phyloP scores from a whole-genome alignment of 2,113 vertebrate species.

The Hemiscyllium ocellatum region DNA sequence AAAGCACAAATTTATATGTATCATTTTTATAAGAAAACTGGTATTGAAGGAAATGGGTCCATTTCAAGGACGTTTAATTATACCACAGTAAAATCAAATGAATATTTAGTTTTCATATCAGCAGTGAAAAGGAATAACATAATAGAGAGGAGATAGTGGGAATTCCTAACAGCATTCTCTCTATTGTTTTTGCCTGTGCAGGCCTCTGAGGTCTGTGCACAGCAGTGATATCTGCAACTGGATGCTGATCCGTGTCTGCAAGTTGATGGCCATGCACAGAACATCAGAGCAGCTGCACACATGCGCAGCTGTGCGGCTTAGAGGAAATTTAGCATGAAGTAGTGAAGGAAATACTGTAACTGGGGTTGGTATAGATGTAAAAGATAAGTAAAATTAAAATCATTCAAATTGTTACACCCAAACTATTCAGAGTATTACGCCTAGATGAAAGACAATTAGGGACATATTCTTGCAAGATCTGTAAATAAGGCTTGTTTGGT shows the following conservation, averaged over 20 bases:
- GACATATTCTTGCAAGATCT: neutral
- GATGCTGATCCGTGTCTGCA: no score
- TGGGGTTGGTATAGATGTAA: neutral
- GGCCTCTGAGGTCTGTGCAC: no score
- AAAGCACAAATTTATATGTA: neutral
- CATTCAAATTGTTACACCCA: neutral
- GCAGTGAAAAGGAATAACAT: neutral
- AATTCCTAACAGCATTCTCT: neutral
- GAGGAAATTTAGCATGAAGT: no score
- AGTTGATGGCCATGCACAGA: no score
- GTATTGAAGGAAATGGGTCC: neutral
- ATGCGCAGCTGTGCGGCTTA: no score
- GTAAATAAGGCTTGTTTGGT: no score
- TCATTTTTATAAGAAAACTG: neutral
- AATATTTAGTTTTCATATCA: neutral
- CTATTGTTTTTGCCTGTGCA: no score
- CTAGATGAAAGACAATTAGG: neutral
- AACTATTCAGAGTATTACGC: neutral
- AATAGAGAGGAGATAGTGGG: neutral
- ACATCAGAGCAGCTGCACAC: no score
- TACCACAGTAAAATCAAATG: neutral
- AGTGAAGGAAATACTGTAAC: neutral
- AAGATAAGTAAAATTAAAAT: neutral
- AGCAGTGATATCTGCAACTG: no score
- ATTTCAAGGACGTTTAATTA: neutral